Conservation (phyloP, 2,113 vertebrate genomes). For the Phainopepla nitens region DNA sequence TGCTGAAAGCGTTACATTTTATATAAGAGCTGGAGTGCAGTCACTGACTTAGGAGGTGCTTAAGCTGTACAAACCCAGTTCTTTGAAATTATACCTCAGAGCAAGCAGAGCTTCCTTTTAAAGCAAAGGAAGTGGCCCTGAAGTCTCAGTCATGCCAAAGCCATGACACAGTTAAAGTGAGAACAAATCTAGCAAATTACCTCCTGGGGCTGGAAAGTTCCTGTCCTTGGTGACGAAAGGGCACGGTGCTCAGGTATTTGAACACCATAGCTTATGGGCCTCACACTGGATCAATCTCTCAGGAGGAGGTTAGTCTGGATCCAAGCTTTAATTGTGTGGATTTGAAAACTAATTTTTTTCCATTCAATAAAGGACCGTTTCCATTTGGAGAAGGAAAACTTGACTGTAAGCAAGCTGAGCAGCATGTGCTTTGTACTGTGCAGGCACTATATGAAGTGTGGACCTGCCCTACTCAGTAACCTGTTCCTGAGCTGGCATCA, state of each 20-base stretch:
- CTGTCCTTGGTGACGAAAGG: neutral
- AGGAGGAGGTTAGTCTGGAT: neutral
- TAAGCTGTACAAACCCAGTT: neutral
- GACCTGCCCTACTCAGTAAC: neutral
- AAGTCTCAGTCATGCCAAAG: neutral
- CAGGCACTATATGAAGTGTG: neutral
- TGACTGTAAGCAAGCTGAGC: neutral
- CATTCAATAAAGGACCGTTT: neutral
- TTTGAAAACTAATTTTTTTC: neutral
- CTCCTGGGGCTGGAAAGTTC: neutral
- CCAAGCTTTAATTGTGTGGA: neutral
- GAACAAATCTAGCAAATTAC: neutral
- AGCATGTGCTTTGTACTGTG: neutral
- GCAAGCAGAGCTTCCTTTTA: neutral
- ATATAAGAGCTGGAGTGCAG: neutral
- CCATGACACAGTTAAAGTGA: neutral
- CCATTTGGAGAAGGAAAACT: neutral
- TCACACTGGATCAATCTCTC: neutral
- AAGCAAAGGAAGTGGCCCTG: neutral
- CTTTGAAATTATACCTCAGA: neutral
- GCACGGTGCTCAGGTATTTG: neutral
- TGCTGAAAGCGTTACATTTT: neutral
- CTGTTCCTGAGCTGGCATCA: neutral
- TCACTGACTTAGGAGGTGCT: neutral
- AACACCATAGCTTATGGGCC: neutral